Conservation (phyloP, 2,888 invertebrate genomes). For the Caenorhabditis sulstoni region DNA sequence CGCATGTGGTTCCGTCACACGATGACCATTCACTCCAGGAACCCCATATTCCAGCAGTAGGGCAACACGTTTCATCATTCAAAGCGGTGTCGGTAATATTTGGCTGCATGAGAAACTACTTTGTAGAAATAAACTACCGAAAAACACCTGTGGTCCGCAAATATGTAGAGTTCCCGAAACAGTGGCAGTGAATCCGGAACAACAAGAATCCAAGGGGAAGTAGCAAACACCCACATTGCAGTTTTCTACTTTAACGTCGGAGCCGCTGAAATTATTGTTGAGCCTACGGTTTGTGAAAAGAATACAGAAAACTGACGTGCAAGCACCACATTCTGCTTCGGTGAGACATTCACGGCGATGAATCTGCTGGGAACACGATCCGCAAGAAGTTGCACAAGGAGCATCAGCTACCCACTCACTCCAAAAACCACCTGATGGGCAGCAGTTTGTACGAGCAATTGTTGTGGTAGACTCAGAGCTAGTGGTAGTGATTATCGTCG, state of each 20-base stretch:
- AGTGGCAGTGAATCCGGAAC: constrained; percentile 30
- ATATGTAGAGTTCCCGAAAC: constrained; percentile 46
- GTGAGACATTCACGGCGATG: constrained; percentile 46
- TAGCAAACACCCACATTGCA: constrained; percentile 59
- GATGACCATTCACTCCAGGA: constrained; percentile 62
- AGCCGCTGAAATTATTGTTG: constrained; percentile 62
- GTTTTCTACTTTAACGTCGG: constrained; percentile 41
- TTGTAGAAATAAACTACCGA: neutral
- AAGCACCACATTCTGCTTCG: constrained; percentile 32
- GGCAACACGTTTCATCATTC: constrained; percentile 56
- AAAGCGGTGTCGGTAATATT: constrained; percentile 7
- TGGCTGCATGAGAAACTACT: constrained; percentile 35
- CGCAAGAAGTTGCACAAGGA: constrained; percentile 45
- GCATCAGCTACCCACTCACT: constrained; percentile 51
- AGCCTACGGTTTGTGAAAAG: neutral
- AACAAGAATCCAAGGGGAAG: constrained; percentile 56
- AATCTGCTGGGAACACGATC: constrained; percentile 55
- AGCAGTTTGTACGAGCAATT: constrained; percentile 34
- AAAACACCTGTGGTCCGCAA: constrained; percentile 58
- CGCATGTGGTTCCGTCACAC: constrained; percentile 59
- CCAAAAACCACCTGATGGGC: constrained; percentile 53
- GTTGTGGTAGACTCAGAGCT: constrained; percentile 9
- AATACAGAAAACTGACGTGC: constrained; percentile 33
- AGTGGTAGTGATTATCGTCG: constrained; percentile 1
- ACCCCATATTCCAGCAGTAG: constrained; percentile 57